These are phyloP conservation scores for Tubulanus polymorphus DNA, from an alignment of 2,888 invertebrate genomes.

Conservation along the genomic window DNA sequence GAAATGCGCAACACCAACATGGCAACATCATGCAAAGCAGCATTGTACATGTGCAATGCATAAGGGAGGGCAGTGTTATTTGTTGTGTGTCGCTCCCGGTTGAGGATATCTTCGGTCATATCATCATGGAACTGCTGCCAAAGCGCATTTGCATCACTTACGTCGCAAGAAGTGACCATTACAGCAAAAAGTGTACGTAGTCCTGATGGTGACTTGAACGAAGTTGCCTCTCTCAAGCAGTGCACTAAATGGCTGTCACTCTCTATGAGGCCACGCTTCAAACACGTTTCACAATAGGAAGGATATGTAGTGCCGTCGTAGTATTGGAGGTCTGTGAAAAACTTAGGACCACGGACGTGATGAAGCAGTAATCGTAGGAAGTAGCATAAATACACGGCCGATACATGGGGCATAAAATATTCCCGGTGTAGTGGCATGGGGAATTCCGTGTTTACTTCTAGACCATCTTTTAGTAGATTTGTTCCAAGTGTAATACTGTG, in stretches of 20 bases:
- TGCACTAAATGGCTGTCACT: constrained; percentile 38
- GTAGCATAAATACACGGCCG: constrained; percentile 25
- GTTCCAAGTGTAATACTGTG: constrained; percentile 22
- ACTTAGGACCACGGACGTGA: constrained; percentile 1
- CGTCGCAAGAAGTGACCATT: constrained; percentile 15
- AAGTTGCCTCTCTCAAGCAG: constrained; percentile 29
- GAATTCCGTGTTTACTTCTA: constrained; percentile 11
- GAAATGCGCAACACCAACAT: no score
- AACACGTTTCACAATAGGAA: constrained; percentile 40
- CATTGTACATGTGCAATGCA: no score
- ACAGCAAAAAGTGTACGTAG: constrained; percentile 24
- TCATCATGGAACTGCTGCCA: constrained; percentile 19
- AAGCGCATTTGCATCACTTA: constrained; percentile 17
- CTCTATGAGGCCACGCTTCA: constrained; percentile 33
- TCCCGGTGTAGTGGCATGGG: constrained; percentile 8
- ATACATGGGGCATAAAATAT: constrained; percentile 11
- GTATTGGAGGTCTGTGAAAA: background rate
- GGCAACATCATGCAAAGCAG: no score
- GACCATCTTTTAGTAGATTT: constrained; percentile 17
- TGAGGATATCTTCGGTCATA: no score
- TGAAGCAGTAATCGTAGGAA: constrained; percentile 14
- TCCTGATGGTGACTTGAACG: constrained; percentile 11
- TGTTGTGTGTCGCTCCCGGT: no score
- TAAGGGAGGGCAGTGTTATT: no score
- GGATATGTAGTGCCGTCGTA: constrained; percentile 24